Evolutionary conservation across 2,888 invertebrate genomes (phyloP), one percentile per base, ranked within the genome.

Genomic region (Tetragonula carbonaria): DNA sequence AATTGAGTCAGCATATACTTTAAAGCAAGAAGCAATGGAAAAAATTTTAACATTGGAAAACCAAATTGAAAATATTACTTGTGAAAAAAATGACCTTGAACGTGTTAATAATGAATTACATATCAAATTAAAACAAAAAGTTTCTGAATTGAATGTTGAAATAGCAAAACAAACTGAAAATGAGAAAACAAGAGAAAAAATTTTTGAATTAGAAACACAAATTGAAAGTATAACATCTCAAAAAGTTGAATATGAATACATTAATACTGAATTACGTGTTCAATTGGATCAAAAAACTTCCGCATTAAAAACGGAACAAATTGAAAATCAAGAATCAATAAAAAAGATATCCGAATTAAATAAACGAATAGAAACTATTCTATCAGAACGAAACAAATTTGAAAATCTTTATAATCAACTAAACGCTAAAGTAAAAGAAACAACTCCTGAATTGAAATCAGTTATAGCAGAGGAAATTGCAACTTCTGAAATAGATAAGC

Each of bases 381-480:
- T 51, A 50, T 62, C 74, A 3, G 68, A 89, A 57, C 83, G 84
- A 71, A 45, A 76, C n/a, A 72, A 84, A 23, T 86, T 82, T 0
- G 84, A 86, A 73, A 38, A 51, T 11, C 51, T 76, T 21, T 72
- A 71, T 33, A 70, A 77, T 21, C 50, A 51, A 73, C 23, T 83
- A 23, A 63, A 70, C 16, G 50, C 16, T 11, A 59, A 81, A 50
- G 23, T 71, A 0, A n/a, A 57, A 3, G 23, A n/a, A 28, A 71
- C 65, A 51, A 50, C 6, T 59, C 13, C n/a, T 18, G 66, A 50
- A 23, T 55, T 68, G 0, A 65, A 80, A 63, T 62, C 50, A 28
- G 33, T n/a, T 16, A 38, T 55, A 4, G 13, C 16, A 23, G 65
- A 74, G 16, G 57, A 67, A 62, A 14, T n/a, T 21, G 45, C 3